Conservation (phyloP, 2,113 vertebrate species). For the Glareola pratincola region DNA sequence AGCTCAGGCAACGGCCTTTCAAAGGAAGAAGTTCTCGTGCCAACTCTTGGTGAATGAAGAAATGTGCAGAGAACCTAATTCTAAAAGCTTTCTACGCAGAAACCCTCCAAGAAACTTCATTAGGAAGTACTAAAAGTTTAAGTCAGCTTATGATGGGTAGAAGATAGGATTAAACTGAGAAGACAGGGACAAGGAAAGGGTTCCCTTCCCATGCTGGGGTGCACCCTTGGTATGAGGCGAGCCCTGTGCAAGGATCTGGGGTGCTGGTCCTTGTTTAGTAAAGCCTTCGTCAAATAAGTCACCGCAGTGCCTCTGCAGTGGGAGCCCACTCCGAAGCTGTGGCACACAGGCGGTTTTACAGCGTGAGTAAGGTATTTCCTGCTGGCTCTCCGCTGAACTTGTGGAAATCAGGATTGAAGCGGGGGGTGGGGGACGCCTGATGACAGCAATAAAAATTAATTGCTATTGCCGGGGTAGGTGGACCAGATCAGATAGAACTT, state of each 20-base stretch:
- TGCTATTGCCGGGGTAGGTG: not conserved
- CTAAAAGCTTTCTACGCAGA: not conserved
- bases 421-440: not conserved
- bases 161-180: not conserved
- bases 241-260: not conserved
- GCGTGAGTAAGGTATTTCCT: not conserved
- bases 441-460: constrained; percentile 24
- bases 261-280: not conserved
- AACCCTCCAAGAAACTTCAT: not conserved
- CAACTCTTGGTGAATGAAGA: not conserved
- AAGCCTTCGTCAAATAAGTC: not conserved
- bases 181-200: accelerated
- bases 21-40: not conserved
- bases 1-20: not conserved
- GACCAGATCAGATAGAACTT: not conserved
- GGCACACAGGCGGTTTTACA: not conserved
- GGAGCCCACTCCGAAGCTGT: not conserved
- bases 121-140: not conserved
- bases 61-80: not conserved
- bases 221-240: not conserved
- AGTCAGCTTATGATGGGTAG: not conserved
- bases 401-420: not conserved
- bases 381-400: not conserved
- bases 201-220: not conserved
- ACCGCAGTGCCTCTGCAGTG: accelerated